Conservation (phyloP, 2,888 invertebrate species). For the Julus scandinavius region DNA sequence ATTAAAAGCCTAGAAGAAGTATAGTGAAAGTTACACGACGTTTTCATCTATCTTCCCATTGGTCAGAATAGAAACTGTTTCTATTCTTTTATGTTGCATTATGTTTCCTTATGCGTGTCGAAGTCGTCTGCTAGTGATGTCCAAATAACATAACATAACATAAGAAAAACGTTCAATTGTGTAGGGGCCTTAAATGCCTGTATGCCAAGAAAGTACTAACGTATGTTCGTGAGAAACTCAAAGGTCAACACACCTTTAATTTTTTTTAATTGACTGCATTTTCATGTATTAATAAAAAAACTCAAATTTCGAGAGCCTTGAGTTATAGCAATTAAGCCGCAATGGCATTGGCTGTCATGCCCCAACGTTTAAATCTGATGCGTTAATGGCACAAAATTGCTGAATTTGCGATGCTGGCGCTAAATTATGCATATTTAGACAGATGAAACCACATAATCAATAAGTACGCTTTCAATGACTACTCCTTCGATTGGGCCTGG, state of each 20-base stretch:
- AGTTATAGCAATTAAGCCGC: background rate
- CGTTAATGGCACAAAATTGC: background rate
- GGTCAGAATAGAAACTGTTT: background rate
- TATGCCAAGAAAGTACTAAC: no score
- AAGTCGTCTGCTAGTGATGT: no score
- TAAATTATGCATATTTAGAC: conserved; percentile 14
- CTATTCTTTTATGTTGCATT: no score
- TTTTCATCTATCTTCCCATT: no score
- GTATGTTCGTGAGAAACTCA: background rate
- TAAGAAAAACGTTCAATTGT: background rate
- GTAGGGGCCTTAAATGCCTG: no score
- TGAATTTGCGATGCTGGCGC: background rate
- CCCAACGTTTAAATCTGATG: background rate
- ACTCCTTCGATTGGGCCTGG: background rate
- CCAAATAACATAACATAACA: background rate
- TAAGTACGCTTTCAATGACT: background rate
- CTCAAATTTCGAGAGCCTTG: background rate
- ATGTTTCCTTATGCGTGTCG: no score
- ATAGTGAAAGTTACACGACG: no score
- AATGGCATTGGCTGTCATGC: background rate
- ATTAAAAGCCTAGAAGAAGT: no score
- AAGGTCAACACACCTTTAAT: background rate
- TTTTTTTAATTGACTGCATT: background rate
- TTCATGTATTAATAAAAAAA: background rate
- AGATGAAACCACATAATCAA: background rate